Evolutionary conservation across 2,797 vertebrate genomes (phyloP), one percentile per base, ranked within the genome.

Genomic region (Sciurus carolinensis): DNA sequence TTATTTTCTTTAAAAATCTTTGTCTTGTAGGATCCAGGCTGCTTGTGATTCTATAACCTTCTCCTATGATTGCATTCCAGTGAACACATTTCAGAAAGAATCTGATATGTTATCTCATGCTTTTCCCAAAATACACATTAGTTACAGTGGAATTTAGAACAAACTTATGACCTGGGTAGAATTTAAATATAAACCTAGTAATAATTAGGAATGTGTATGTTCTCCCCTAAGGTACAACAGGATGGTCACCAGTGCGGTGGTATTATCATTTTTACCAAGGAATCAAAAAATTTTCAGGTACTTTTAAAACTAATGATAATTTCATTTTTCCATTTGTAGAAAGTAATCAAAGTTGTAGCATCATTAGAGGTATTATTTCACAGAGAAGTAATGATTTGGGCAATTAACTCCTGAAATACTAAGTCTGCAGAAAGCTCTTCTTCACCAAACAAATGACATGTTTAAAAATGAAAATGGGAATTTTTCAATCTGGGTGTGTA

Each of bases 371-470:
- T 66, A 57, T 90, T 59, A 91, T 96, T 98, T 95, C 71, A 90
- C 91, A 96, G 94, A 76, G 36, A 98, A 97, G 94, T 47, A 84
- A 91, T 57, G 54, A 18, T 57, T 57, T 57, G 54, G 54, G 79
- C 96, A 97, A 98, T 97, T 97, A 98, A 98, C 95, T 96, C 95
- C 97, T 98, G 96, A 91, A 95, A 26, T 84, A 94, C 33, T 73
- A 57, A 94, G 57, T 87, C 95, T 97, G 59, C 4, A 57, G 77
- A 95, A 77, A 97, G 62, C 67, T 20, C n/a, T 59, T 26, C 22
- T 59, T 59, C 18, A 57, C 54, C 6, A 57, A 1, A 57, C 54
- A 20, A 57, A 57, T 20, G 17, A 57, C 54, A 57, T 57, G 54
- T 6, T 57, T 18, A 57, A 57, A 20, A 57, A 20, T 18, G 18